Percentiles rank a stretch among this genome's conserved stretches.
Conservation (phyloP, 1,140 invertebrate species). For the Drosophila kurseongensis region DNA sequence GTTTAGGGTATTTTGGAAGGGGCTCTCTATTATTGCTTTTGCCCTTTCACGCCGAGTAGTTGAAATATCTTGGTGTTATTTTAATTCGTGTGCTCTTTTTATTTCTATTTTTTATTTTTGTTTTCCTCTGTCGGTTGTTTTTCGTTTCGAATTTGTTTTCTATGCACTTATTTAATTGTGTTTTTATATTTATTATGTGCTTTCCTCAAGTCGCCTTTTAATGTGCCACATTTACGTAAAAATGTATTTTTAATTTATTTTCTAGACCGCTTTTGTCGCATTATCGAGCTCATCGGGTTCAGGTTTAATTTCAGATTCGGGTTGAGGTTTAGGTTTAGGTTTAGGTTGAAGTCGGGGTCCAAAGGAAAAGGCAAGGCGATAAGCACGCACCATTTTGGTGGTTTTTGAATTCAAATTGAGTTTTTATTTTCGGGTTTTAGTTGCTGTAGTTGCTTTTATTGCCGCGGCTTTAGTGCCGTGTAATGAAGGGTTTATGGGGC, state of each 20-base stretch:
- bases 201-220: conserved; percentile 65
- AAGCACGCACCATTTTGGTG: conserved; percentile 72
- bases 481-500: conserved; percentile 70
- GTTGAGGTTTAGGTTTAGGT: conserved; percentile 11
- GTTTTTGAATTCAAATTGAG: conserved; percentile 73
- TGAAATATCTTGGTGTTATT: conserved; percentile 59
- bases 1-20: conserved; percentile 4
- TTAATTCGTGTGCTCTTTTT: conserved; percentile 61
- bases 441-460: conserved; percentile 38
- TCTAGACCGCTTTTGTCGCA: conserved; percentile 63
- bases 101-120: conserved; percentile 36
- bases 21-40: conserved; percentile 17
- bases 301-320: conserved; percentile 40
- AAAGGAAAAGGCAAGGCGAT: conserved; percentile 53
- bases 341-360: conserved; percentile 23
- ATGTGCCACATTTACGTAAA: conserved; percentile 79
- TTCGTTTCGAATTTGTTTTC: conserved; percentile 55
- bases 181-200: conserved; percentile 80
- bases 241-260: conserved; percentile 83
- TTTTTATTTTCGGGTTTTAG: conserved; percentile 68
- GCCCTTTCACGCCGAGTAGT: conserved; percentile 58
- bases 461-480: conserved; percentile 54
- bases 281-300: conserved; percentile 72
- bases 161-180: conserved; percentile 77
- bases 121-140: conserved; percentile 9